These are phyloP conservation scores for Falco punctatus DNA, from an alignment of 2,113 vertebrate species.

Conservation along the genomic window DNA sequence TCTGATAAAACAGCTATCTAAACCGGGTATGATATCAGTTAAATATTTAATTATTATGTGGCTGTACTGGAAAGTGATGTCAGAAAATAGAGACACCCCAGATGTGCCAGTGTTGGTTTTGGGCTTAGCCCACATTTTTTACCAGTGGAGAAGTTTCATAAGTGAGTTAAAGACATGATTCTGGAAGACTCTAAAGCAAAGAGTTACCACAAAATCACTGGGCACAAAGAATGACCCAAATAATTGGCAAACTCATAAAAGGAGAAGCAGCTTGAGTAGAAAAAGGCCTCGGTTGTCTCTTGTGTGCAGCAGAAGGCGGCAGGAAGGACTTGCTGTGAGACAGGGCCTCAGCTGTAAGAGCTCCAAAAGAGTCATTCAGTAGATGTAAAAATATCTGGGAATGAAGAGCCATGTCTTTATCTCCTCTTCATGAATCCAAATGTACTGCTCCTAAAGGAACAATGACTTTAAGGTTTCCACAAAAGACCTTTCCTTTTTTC, in stretches of 20 bases:
- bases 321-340: background rate
- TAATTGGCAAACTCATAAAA: background rate
- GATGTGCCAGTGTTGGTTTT: slow-evolving; percentile 31
- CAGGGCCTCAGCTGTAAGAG: accelerated
- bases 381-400: background rate
- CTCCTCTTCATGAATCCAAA: background rate
- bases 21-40: background rate
- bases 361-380: background rate
- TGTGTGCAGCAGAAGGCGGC: background rate
- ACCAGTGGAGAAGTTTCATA: background rate
- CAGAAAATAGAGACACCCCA: slow-evolving; percentile 21
- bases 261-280: background rate
- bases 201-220: background rate
- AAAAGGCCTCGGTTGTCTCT: background rate
- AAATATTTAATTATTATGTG: slow-evolving; percentile 22
- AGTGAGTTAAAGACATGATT: slow-evolving; percentile 10
- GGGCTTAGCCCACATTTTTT: slow-evolving; percentile 47
- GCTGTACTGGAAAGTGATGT: background rate
- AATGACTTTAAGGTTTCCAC: background rate
- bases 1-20: slow-evolving; percentile 28
- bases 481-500: background rate
- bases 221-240: background rate
- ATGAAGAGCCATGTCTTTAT: background rate
- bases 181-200: background rate
- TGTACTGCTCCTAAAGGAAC: background rate